These are phyloP conservation scores for Mesembrinibis cayennensis DNA, from an alignment of 2,113 vertebrate genomes.

Conservation along the genomic window DNA sequence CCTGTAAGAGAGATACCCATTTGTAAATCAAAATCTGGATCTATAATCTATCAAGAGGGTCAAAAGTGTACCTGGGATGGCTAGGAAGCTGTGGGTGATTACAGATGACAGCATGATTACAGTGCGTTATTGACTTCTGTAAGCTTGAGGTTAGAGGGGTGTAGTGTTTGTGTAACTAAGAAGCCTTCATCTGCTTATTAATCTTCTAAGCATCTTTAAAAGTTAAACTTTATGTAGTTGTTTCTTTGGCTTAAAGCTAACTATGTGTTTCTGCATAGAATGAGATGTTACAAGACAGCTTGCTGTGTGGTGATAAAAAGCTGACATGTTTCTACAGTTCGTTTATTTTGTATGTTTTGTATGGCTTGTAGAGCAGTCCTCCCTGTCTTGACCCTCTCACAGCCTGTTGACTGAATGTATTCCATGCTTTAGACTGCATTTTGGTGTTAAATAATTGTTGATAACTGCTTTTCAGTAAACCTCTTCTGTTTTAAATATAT, in stretches of 20 bases:
- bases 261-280: background rate
- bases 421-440: background rate
- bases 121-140: background rate
- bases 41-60: background rate
- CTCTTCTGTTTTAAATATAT: background rate
- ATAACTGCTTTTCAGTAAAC: background rate
- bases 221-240: background rate
- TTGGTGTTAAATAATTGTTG: background rate
- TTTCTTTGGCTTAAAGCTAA: background rate
- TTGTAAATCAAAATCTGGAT: background rate
- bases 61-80: background rate
- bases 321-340: background rate
- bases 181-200: background rate
- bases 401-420: background rate
- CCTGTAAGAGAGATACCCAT: background rate
- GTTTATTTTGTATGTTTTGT: background rate
- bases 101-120: background rate
- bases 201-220: background rate
- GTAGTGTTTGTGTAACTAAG: background rate
- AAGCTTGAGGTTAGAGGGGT: background rate
- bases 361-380: background rate
- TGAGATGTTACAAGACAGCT: background rate
- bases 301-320: background rate
- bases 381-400: background rate
- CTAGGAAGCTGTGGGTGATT: background rate